Conservation (phyloP, 2,888 invertebrate species). For the Drosophila hamatofila region DNA sequence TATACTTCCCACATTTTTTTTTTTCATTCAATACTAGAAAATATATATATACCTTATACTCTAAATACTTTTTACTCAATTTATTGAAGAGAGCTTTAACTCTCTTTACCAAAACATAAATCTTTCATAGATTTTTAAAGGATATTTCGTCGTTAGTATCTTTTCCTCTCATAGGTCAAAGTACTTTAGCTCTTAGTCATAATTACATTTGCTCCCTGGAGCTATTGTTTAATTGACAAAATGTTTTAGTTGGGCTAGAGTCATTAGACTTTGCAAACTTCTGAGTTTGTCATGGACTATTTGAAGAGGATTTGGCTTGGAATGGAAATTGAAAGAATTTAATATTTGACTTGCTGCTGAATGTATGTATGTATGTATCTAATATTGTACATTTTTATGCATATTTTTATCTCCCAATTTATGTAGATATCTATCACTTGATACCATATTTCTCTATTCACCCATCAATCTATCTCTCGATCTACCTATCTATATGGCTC, state of each 20-base stretch:
- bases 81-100: not conserved
- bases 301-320: not conserved
- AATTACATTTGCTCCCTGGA: slow-evolving; percentile 35
- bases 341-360: not conserved
- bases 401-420: not conserved
- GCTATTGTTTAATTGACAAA: slow-evolving; percentile 47
- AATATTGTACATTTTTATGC: not conserved
- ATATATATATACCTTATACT: not conserved
- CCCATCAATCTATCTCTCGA: not conserved
- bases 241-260: slow-evolving; percentile 15
- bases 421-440: not conserved
- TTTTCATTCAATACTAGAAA: too few species aligned
- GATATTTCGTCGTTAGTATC: not conserved
- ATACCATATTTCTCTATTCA: too few species aligned
- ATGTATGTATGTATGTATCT: not conserved
- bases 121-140: not conserved
- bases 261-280: slow-evolving; percentile 15
- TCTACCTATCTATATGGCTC: not conserved
- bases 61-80: not conserved
- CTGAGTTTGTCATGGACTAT: slow-evolving; percentile 12
- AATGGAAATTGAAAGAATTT: not conserved
- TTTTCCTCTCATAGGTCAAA: not conserved
- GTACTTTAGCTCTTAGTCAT: slow-evolving; percentile 8
- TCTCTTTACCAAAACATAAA: not conserved
- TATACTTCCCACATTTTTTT: not conserved